Evolutionary conservation across 2,888 invertebrate genomes (phyloP).

Genomic region (Tanypteryx hageni): DNA sequence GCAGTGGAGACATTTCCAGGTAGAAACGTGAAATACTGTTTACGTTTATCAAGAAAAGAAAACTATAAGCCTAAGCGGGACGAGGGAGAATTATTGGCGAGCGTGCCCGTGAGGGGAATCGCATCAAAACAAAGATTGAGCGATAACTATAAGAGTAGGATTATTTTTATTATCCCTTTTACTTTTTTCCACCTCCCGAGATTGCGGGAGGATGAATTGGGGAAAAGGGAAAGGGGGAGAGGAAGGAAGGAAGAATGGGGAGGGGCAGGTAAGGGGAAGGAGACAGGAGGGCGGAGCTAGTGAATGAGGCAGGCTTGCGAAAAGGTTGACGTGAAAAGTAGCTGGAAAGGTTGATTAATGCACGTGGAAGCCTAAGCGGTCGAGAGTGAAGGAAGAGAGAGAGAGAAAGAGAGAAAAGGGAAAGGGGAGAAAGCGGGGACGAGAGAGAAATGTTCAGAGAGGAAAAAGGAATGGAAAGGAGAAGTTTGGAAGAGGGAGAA

Average conservation of each 20-base stretch:
- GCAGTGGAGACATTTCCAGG: no score
- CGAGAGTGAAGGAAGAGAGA: neutral
- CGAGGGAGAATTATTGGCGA: no score
- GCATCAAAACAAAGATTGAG: no score
- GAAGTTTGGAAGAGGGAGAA: no score
- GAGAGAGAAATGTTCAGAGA: neutral
- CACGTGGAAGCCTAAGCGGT: neutral
- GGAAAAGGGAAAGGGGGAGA: neutral
- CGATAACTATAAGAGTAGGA: no score
- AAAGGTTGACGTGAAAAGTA: neutral
- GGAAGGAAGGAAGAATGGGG: neutral
- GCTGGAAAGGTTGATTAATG: constrained; percentile 1
- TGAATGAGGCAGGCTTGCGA: constrained; percentile 6
- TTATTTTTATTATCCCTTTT: no score
- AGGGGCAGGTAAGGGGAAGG: neutral
- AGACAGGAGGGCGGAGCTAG: neutral
- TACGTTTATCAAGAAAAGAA: no score
- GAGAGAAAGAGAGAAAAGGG: neutral
- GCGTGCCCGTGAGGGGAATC: no score
- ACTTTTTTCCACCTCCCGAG: no score
- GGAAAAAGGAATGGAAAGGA: no score
- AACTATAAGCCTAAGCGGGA: no score
- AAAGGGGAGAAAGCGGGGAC: neutral
- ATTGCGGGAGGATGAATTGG: neutral
- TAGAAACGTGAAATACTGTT: no score